Evolutionary conservation across 2,888 invertebrate genomes (phyloP).

Genomic region (Caenorhabditis sp.): DNA sequence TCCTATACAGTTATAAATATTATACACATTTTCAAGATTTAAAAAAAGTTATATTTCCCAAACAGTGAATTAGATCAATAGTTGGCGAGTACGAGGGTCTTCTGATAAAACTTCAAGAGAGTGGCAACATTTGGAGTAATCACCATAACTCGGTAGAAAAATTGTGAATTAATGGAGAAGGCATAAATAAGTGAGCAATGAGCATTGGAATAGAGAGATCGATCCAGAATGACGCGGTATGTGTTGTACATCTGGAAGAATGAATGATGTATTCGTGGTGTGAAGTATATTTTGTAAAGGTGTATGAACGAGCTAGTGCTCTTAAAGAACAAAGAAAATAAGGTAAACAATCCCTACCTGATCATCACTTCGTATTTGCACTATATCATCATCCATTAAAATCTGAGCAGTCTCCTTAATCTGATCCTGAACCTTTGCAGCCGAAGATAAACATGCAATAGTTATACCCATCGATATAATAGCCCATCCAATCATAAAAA

Average conservation of each 20-base stretch:
- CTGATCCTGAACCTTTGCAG: slow-evolving; percentile 30
- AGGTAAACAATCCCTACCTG: too few relatives aligned
- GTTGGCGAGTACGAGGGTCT: not conserved
- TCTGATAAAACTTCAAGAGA: slow-evolving; percentile 27
- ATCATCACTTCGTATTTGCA: slow-evolving; percentile 39
- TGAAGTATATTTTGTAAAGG: not conserved
- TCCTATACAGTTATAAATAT: too few relatives aligned
- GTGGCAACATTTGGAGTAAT: slow-evolving; percentile 31
- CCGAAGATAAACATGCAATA: slow-evolving; percentile 12
- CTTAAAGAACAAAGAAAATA: too few relatives aligned
- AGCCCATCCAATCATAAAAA: slow-evolving; percentile 14
- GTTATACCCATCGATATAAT: slow-evolving; percentile 19
- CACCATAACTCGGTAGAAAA: slow-evolving; percentile 32
- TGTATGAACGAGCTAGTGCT: too few relatives aligned
- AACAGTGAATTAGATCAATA: too few relatives aligned
- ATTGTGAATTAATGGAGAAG: slow-evolving; percentile 27
- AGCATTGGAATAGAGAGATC: slow-evolving; percentile 28
- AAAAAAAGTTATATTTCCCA: too few relatives aligned
- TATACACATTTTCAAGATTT: too few relatives aligned
- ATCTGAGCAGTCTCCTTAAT: slow-evolving; percentile 37
- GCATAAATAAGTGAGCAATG: slow-evolving; percentile 24
- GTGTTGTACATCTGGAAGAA: slow-evolving; percentile 38
- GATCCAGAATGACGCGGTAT: slow-evolving; percentile 35
- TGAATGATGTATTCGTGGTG: too few relatives aligned
- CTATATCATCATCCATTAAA: slow-evolving; percentile 39